Evolutionary conservation across 1,140 invertebrate species (phyloP).

Genomic region (Diabrotica undecimpunctata): DNA sequence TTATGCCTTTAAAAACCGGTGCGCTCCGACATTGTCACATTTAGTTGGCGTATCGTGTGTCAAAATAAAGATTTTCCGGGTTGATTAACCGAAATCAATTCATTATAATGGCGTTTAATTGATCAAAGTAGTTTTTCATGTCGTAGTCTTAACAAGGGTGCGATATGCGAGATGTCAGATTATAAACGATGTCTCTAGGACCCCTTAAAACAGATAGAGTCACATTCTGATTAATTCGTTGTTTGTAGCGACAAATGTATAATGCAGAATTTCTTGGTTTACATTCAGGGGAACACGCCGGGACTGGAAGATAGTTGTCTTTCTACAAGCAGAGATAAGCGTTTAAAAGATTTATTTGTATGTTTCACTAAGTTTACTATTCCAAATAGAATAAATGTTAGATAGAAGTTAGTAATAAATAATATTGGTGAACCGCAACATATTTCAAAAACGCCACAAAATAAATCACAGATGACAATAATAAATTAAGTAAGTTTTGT

Average conservation of each 20-base stretch:
- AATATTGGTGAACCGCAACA: no score
- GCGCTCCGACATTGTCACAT: neutral
- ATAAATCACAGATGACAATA: no score
- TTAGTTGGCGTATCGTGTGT: slow-evolving; percentile 31
- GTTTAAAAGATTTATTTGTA: no score
- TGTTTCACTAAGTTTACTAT: no score
- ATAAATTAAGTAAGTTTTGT: no score
- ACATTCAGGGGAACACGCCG: no score
- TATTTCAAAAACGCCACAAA: no score
- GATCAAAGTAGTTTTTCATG: slow-evolving; percentile 34
- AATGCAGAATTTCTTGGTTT: neutral
- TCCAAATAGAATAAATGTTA: no score
- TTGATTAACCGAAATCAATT: slow-evolving; percentile 32
- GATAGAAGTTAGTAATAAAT: no score
- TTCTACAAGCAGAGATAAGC: no score
- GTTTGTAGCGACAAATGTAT: neutral
- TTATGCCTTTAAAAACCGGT: no score
- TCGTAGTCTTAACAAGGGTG: slow-evolving; percentile 25
- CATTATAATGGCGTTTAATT: slow-evolving; percentile 34
- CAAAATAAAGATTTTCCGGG: slow-evolving; percentile 20
- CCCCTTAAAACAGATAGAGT: neutral
- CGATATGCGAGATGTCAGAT: slow-evolving; percentile 13
- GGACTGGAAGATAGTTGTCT: no score
- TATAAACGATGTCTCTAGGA: neutral
- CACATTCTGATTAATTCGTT: neutral